Conservation (phyloP, 2,113 vertebrate genomes). For the Procavia capensis region DNA sequence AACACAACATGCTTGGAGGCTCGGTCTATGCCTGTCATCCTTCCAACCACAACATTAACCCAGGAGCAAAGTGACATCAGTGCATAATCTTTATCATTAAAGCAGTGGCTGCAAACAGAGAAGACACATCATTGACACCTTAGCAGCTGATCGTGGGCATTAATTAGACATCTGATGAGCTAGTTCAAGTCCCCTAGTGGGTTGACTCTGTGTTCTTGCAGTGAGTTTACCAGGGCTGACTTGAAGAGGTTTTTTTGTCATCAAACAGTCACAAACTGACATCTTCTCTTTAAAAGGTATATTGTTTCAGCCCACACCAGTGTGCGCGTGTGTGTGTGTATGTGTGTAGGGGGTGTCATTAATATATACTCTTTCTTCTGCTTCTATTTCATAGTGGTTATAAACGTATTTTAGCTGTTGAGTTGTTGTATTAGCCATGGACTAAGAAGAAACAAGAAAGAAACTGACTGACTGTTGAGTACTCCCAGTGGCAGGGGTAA, state of each 20-base stretch:
- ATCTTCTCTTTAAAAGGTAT: constrained; percentile 79
- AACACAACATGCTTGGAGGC: constrained; percentile 90
- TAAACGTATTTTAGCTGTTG: background rate
- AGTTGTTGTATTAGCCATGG: background rate
- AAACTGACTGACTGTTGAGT: background rate
- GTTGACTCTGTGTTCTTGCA: constrained; percentile 69
- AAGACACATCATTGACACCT: constrained; percentile 86
- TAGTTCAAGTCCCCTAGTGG: constrained; percentile 74
- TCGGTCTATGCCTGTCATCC: constrained; percentile 93
- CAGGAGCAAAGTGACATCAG: constrained; percentile 91
- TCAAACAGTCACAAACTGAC: constrained; percentile 79
- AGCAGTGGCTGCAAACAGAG: constrained; percentile 91
- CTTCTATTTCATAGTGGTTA: background rate
- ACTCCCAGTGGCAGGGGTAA: background rate
- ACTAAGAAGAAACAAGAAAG: background rate
- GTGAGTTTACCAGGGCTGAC: constrained; percentile 66
- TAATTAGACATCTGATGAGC: constrained; percentile 88
- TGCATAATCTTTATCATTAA: constrained; percentile 90
- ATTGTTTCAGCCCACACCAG: background rate
- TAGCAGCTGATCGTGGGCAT: constrained; percentile 85
- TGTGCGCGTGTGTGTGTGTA: background rate
- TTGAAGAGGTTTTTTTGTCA: constrained; percentile 63
- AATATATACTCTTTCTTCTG: constrained; percentile 44
- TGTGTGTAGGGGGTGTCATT: background rate
- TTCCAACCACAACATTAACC: constrained; percentile 91